Percentiles rank a stretch among this genome's conserved stretches.
These are phyloP conservation scores for Dufourea novaeangliae DNA, from an alignment of 1,140 invertebrate species.

Conservation along the genomic window DNA sequence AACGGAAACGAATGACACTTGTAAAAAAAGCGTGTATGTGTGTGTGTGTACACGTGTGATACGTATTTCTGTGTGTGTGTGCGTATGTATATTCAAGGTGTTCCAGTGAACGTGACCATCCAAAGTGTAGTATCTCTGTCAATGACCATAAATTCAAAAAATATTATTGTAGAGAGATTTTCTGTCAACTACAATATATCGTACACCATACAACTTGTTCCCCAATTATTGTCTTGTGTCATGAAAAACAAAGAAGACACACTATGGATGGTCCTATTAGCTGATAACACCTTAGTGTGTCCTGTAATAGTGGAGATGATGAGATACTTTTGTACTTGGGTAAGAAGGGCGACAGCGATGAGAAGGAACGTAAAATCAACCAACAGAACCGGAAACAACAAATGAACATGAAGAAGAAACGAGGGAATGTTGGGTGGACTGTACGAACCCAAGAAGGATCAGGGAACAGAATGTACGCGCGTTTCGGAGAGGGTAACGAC, in stretches of 20 bases:
- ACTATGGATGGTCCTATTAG: no score
- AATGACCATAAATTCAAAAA: no score
- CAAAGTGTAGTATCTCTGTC: no score
- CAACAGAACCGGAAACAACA: neutral
- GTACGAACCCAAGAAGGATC: neutral
- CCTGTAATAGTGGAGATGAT: slow-evolving; percentile 15
- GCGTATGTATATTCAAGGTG: neutral
- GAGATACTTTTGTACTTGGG: slow-evolving; percentile 48
- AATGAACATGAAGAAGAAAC: slow-evolving; percentile 17
- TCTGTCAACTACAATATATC: no score
- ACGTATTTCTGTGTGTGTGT: neutral
- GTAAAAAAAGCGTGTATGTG: neutral
- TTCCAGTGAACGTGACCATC: no score
- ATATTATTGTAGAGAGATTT: no score
- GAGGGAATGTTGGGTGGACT: neutral
- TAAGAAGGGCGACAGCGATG: slow-evolving; percentile 19
- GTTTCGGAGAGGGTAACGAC: neutral
- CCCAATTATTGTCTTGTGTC: no score
- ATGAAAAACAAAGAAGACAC: no score
- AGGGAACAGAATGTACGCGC: slow-evolving; percentile 5
- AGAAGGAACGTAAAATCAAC: slow-evolving; percentile 7
- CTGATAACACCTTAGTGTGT: no score
- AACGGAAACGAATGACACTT: slow-evolving; percentile 10
- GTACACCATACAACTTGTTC: no score
- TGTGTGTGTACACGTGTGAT: neutral